Conservation (phyloP, 92 coral and sea anemone species). For the Phenganax marumi region DNA sequence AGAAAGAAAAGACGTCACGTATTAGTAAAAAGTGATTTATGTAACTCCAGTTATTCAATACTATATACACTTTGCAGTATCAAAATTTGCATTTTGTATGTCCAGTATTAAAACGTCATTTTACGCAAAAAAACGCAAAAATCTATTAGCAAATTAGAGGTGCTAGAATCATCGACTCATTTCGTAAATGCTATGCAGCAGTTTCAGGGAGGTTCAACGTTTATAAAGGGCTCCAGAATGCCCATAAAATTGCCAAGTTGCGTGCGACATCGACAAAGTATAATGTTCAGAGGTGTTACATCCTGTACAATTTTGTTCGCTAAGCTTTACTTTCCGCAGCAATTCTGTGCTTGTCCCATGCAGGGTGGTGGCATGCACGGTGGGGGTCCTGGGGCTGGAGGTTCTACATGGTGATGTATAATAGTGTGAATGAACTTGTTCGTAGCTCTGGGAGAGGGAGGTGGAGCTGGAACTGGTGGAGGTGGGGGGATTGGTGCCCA, state of each 20-base stretch:
- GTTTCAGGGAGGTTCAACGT: neutral
- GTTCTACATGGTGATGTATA: conserved; percentile 43
- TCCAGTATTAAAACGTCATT: neutral
- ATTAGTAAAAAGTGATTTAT: neutral
- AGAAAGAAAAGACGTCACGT: neutral
- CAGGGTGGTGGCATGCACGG: conserved; percentile 30
- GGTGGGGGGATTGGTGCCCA: conserved; percentile 51
- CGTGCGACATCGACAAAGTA: neutral
- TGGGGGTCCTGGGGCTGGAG: conserved; percentile 42
- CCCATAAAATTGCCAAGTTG: neutral
- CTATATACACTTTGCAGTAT: neutral
- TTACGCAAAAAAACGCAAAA: neutral
- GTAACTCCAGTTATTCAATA: neutral
- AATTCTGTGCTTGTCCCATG: conserved; percentile 26
- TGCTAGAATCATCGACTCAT: conserved; percentile 4
- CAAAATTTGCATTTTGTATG: neutral
- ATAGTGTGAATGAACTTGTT: conserved; percentile 32
- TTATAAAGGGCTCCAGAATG: neutral
- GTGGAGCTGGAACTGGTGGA: conserved; percentile 42
- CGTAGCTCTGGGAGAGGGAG: conserved; percentile 31
- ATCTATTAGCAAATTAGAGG: neutral
- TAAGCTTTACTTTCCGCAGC: conserved; percentile 26
- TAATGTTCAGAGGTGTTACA: neutral
- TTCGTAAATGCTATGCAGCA: neutral
- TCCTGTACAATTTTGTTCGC: neutral